Evolutionary conservation across 2,888 invertebrate genomes (phyloP).

Genomic region (Drosophila putrida): DNA sequence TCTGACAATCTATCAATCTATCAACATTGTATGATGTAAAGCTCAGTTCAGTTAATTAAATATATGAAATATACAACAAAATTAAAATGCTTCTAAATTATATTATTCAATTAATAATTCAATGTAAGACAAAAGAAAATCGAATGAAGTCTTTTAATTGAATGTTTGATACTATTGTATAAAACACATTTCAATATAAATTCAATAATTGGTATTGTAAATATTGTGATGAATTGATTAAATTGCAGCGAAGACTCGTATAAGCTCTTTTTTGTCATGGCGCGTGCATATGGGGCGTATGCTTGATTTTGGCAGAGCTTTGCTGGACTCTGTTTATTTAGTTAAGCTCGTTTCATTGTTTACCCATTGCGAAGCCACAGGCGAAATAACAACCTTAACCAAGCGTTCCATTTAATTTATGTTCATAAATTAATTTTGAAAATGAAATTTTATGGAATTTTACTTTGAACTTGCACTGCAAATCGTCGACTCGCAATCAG

Average conservation of each 20-base stretch:
- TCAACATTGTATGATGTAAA: constrained; percentile 4
- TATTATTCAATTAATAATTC: background rate
- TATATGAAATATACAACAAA: background rate
- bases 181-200: no score
- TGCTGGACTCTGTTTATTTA: constrained; percentile 6
- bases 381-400: constrained; percentile 43
- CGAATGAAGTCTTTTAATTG: background rate
- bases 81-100: background rate
- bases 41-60: constrained; percentile 27
- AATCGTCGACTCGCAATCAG: constrained; percentile 23
- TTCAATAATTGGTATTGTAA: background rate
- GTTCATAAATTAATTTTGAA: constrained; percentile 76
- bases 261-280: background rate
- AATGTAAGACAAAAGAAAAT: background rate
- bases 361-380: constrained; percentile 28
- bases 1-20: constrained; percentile 11
- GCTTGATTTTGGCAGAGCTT: constrained; percentile 8
- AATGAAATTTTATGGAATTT: constrained; percentile 76
- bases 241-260: background rate
- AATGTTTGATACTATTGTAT: background rate
- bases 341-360: constrained; percentile 39
- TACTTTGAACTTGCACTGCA: constrained; percentile 70
- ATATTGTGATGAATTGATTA: background rate
- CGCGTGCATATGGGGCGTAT: constrained; percentile 6
- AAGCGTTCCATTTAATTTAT: constrained; percentile 68